Conservation (phyloP, 2,797 vertebrate genomes). For the Leucoraja ocellata region DNA sequence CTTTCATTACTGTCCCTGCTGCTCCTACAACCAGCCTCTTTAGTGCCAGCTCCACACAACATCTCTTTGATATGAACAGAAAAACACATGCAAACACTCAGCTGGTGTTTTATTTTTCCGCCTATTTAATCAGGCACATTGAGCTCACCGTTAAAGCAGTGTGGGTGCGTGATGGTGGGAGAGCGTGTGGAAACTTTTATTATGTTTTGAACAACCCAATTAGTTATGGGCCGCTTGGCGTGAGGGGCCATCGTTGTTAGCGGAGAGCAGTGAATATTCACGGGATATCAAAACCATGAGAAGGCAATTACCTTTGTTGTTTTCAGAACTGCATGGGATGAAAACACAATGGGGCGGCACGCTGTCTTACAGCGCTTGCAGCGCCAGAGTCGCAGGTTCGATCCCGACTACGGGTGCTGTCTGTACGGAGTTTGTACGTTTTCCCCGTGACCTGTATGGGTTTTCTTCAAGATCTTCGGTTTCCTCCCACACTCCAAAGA, state of each 20-base stretch:
- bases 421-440: too few relatives aligned
- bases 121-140: not conserved
- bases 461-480: too few relatives aligned
- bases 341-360: not conserved
- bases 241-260: not conserved
- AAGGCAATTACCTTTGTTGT: too few relatives aligned
- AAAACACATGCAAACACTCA: not conserved
- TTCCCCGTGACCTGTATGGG: too few relatives aligned
- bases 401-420: too few relatives aligned
- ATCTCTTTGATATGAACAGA: constrained; percentile 4
- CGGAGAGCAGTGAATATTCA: not conserved
- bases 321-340: not conserved
- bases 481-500: too few relatives aligned
- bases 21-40: not conserved
- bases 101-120: not conserved
- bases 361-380: too few relatives aligned
- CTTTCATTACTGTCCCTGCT: not conserved
- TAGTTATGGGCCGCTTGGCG: not conserved
- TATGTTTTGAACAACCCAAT: not conserved
- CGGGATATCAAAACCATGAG: not conserved
- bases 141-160: not conserved
- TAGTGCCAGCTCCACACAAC: too few relatives aligned
- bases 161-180: not conserved
- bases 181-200: not conserved
- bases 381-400: too few relatives aligned